These are phyloP conservation scores for Glyptemys insculpta DNA, from an alignment of 2,797 vertebrate species.

Conservation along the genomic window DNA sequence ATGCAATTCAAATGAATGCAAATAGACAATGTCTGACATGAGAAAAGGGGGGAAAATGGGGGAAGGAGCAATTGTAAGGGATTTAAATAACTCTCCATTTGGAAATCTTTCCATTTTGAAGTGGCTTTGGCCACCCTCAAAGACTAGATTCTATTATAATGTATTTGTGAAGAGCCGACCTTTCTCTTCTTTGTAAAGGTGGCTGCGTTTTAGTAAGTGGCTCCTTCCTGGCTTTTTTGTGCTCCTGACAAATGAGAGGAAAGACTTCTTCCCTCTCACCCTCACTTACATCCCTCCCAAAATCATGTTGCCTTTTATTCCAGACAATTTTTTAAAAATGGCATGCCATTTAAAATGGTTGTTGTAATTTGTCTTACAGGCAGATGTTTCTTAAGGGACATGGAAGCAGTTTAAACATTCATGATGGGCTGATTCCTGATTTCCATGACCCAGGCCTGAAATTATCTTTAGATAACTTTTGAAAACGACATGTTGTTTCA, in stretches of 20 bases:
- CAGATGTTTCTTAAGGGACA: conserved; percentile 64
- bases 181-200: conserved; percentile 21
- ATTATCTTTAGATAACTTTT: conserved; percentile 70
- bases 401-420: conserved; percentile 62
- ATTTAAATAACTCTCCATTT: conserved; percentile 30
- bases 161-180: neutral
- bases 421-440: conserved; percentile 61
- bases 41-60: neutral
- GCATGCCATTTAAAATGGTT: conserved; percentile 40
- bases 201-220: neutral
- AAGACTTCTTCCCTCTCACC: neutral
- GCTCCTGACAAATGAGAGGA: neutral
- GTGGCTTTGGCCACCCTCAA: neutral
- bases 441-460: conserved; percentile 67
- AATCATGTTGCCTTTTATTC: conserved; percentile 8
- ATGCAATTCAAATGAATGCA: neutral
- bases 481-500: conserved; percentile 59
- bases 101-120: conserved; percentile 22
- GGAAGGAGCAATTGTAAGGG: conserved; percentile 13
- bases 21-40: neutral
- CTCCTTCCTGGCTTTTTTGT: conserved; percentile 3
- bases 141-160: neutral
- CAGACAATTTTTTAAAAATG: conserved; percentile 36
- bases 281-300: fast-evolving
- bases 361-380: conserved; percentile 65